Conservation (phyloP, 2,888 invertebrate genomes). For the Leuctra nigra region DNA sequence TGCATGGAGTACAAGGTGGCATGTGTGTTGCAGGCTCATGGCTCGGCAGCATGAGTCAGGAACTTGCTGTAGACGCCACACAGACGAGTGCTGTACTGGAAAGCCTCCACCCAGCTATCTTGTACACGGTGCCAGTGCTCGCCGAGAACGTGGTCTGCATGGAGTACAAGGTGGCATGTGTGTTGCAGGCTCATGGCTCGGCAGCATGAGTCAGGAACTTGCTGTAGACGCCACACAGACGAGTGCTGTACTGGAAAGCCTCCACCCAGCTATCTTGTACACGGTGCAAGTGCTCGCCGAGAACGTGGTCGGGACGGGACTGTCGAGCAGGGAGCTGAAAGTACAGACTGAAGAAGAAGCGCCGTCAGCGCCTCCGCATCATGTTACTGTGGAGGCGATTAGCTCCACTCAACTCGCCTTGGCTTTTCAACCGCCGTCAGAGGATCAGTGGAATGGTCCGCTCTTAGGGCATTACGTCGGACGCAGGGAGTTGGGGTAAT, state of each 20-base stretch:
- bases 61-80: slow-evolving; percentile 22
- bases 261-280: slow-evolving; percentile 51
- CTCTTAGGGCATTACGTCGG: slow-evolving; percentile 35
- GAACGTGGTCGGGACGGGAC: slow-evolving; percentile 47
- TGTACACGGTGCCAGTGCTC: slow-evolving; percentile 49
- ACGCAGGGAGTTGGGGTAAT: slow-evolving; percentile 32
- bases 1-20: too few species aligned
- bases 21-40: slow-evolving; percentile 24
- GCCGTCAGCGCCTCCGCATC: slow-evolving; percentile 30
- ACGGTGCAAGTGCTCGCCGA: slow-evolving; percentile 51
- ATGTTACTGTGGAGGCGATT: slow-evolving; percentile 30
- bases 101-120: slow-evolving; percentile 50
- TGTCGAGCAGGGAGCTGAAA: slow-evolving; percentile 32
- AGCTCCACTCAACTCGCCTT: slow-evolving; percentile 32
- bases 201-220: slow-evolving; percentile 16
- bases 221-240: slow-evolving; percentile 22
- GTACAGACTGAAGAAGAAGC: slow-evolving; percentile 29
- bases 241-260: slow-evolving; percentile 43
- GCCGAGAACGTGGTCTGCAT: slow-evolving; percentile 53
- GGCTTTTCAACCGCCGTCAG: slow-evolving; percentile 34
- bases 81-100: slow-evolving; percentile 40
- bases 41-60: slow-evolving; percentile 20
- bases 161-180: too few species aligned
- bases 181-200: slow-evolving; percentile 25
- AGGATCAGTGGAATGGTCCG: slow-evolving; percentile 34